Evolutionary conservation across 2,113 vertebrate genomes (phyloP).

Genomic region (Ailurus styani): DNA sequence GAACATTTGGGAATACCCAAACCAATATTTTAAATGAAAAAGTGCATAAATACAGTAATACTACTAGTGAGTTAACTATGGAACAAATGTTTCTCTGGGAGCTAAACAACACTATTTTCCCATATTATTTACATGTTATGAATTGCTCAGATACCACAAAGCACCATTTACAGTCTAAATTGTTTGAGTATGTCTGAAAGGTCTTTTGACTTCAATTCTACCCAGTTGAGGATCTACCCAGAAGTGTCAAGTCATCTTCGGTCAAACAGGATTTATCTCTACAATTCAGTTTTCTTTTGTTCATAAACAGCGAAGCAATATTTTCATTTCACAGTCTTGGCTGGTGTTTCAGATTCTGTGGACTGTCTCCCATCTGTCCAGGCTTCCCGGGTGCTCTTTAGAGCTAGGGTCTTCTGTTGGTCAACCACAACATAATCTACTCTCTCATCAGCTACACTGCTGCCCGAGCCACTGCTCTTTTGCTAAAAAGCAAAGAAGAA

Average conservation of each 20-base stretch:
- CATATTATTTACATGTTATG: constrained; percentile 80
- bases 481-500: constrained; percentile 80
- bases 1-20: constrained; percentile 76
- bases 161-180: constrained; percentile 68
- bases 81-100: constrained; percentile 75
- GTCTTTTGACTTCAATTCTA: constrained; percentile 52
- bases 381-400: constrained; percentile 95
- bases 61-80: constrained; percentile 82
- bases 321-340: constrained; percentile 92
- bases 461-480: constrained; percentile 92
- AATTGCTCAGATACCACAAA: constrained; percentile 76
- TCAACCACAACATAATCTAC: constrained; percentile 98
- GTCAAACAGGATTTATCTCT: neutral
- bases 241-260: constrained; percentile 11
- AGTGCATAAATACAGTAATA: constrained; percentile 87
- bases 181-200: constrained; percentile 45
- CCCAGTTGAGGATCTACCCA: neutral
- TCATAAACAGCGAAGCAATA: neutral
- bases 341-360: constrained; percentile 91
- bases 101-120: constrained; percentile 74
- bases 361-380: constrained; percentile 97
- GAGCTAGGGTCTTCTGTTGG: constrained; percentile 95
- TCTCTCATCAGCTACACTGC: constrained; percentile 93
- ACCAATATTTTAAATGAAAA: constrained; percentile 81
- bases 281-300: neutral